phyloP scores from a whole-genome alignment of 2,113 vertebrate genomes.

The Gymnobelideus leadbeateri region DNA sequence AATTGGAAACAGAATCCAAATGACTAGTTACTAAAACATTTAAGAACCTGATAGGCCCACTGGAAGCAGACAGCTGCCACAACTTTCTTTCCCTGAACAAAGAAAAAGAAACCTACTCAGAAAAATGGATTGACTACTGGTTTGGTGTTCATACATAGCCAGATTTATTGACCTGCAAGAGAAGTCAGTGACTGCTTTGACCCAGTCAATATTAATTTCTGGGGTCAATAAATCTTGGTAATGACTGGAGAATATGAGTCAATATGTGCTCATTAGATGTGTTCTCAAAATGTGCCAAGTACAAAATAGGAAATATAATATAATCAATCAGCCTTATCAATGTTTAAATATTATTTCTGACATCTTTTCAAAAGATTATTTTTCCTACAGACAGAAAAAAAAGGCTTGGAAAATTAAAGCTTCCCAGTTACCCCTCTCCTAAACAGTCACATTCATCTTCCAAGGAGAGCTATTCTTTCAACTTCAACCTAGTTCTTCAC shows the following conservation, averaged over 20 bases:
- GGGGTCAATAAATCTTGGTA: conserved; percentile 76
- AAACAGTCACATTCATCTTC: conserved; percentile 10
- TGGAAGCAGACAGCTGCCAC: conserved; percentile 71
- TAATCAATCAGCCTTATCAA: conserved; percentile 57
- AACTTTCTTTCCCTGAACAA: conserved; percentile 68
- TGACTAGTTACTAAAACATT: conserved; percentile 76
- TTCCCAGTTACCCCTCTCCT: neutral
- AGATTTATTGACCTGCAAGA: conserved; percentile 75
- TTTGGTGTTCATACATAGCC: conserved; percentile 61
- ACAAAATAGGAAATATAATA: conserved; percentile 55
- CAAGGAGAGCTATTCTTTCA: neutral
- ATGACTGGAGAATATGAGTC: conserved; percentile 70
- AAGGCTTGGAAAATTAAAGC: neutral
- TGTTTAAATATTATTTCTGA: conserved; percentile 61
- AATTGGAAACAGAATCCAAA: conserved; percentile 80
- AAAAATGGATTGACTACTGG: conserved; percentile 41
- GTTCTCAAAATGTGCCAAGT: conserved; percentile 60
- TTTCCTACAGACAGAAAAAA: conserved; percentile 6
- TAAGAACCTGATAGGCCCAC: conserved; percentile 75
- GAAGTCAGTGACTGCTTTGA: conserved; percentile 67
- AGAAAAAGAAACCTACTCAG: conserved; percentile 41
- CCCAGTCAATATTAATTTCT: conserved; percentile 76
- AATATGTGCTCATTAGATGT: conserved; percentile 66
- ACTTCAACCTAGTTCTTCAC: neutral
- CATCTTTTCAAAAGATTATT: conserved; percentile 3